phyloP scores from a whole-genome alignment of 2,888 invertebrate species.

The Nipponacmea schrenckii region DNA sequence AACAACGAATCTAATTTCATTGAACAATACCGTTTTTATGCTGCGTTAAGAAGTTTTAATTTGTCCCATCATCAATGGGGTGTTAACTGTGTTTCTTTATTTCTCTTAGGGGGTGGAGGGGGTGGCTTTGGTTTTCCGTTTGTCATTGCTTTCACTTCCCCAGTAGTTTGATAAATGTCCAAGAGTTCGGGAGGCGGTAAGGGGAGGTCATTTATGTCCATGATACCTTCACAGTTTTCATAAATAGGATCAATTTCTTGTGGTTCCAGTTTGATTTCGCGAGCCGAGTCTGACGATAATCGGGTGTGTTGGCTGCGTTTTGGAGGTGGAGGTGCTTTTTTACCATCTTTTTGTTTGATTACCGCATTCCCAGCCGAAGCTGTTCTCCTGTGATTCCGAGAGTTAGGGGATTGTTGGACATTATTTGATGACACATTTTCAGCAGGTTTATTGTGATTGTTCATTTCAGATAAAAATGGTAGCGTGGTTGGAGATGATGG shows the following conservation, averaged over 20 bases:
- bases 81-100: conserved; percentile 55
- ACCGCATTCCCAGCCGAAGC: conserved; percentile 33
- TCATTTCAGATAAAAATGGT: conserved; percentile 53
- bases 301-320: conserved; percentile 56
- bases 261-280: conserved; percentile 24
- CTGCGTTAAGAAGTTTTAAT: too few species aligned
- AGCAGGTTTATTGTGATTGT: conserved; percentile 19
- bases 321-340: conserved; percentile 48
- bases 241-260: conserved; percentile 41
- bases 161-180: conserved; percentile 40
- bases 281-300: conserved; percentile 38
- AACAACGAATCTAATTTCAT: too few species aligned
- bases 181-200: conserved; percentile 62
- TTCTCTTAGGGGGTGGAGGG: conserved; percentile 58
- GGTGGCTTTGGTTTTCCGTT: conserved; percentile 39
- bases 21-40: too few species aligned
- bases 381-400: conserved; percentile 29
- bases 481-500: conserved; percentile 30
- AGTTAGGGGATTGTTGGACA: conserved; percentile 5
- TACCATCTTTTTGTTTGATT: conserved; percentile 23
- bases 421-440: conserved; percentile 2
- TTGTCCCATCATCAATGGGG: conserved; percentile 15
- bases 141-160: conserved; percentile 27
- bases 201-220: conserved; percentile 61
- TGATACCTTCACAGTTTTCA: conserved; percentile 54